A percentile compares a stretch with the other conserved stretches of the same genome.
Conservation (phyloP, 2,113 vertebrate species). For the Axis porcinus region DNA sequence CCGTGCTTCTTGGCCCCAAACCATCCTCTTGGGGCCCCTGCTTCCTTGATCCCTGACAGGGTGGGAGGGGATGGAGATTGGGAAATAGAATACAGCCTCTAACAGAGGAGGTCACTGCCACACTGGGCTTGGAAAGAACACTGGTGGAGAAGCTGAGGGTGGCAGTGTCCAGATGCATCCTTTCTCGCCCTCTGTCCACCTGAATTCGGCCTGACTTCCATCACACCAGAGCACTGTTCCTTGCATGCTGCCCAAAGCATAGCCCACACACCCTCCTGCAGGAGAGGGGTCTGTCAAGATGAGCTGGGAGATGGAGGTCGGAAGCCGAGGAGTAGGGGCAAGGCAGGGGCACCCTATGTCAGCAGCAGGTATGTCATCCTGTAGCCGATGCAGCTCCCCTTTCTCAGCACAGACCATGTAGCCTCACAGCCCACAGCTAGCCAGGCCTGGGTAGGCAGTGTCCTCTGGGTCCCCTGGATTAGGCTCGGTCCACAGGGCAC, state of each 20-base stretch:
- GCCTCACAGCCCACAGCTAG: background rate
- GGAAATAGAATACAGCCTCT: fast-evolving
- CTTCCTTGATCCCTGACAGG: background rate
- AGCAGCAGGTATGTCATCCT: too few species aligned
- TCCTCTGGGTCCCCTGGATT: background rate
- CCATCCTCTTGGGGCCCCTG: background rate
- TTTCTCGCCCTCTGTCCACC: fast-evolving
- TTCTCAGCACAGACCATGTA: fast-evolving
- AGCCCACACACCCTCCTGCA: background rate
- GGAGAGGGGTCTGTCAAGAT: fast-evolving
- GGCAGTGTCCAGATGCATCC: fast-evolving
- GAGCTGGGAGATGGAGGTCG: background rate
- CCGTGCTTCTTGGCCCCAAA: background rate
- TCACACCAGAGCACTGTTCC: fast-evolving
- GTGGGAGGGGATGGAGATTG: too few species aligned
- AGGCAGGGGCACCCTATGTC: fast-evolving
- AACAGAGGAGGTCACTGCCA: fast-evolving
- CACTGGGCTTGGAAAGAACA: background rate
- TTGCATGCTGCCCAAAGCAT: fast-evolving
- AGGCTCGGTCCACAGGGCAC: background rate
- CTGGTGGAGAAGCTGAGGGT: too few species aligned
- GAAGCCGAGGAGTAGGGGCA: background rate
- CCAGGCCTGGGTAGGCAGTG: background rate
- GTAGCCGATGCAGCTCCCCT: background rate
- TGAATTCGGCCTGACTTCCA: fast-evolving